Percentiles rank a stretch among this genome's conserved stretches.
Evolutionary conservation across 2,888 invertebrate genomes (phyloP).

Genomic region (Parapristionchus giblindavisi): DNA sequence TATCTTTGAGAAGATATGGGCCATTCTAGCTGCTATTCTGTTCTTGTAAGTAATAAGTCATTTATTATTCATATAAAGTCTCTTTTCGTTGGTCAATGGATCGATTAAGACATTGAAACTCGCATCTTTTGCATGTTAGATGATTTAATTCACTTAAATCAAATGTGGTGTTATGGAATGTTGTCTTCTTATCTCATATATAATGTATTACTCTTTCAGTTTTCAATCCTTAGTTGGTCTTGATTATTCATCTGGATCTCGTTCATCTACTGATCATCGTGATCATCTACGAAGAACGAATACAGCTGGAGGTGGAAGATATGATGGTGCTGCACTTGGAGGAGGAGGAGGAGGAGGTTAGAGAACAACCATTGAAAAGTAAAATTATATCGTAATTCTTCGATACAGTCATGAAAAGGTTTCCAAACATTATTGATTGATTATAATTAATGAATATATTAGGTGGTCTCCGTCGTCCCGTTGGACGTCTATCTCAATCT

Average conservation of each 20-base stretch:
- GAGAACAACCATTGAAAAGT: neutral
- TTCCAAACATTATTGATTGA: no score
- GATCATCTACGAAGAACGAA: constrained; percentile 33
- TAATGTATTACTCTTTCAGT: constrained; percentile 39
- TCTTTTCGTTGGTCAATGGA: constrained; percentile 3
- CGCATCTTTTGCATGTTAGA: no score
- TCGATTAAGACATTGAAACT: no score
- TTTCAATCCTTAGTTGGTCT: constrained; percentile 47
- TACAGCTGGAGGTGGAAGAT: constrained; percentile 35
- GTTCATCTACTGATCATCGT: constrained; percentile 43
- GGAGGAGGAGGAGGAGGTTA: constrained; percentile 43
- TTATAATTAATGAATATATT: neutral
- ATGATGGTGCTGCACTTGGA: constrained; percentile 39
- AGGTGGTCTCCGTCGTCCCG: constrained; percentile 39
- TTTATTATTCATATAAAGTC: neutral
- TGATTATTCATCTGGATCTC: constrained; percentile 17
- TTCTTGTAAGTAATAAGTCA: constrained; percentile 47
- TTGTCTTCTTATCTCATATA: neutral
- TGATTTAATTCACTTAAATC: neutral
- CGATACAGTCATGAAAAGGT: neutral
- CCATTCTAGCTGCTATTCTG: constrained; percentile 44
- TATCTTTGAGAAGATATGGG: constrained; percentile 43
- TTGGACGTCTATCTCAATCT: constrained; percentile 42
- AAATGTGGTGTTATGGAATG: neutral
- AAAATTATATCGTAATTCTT: neutral